Evolutionary conservation across 2,113 vertebrate genomes (phyloP).

Genomic region (Morone saxatilis): DNA sequence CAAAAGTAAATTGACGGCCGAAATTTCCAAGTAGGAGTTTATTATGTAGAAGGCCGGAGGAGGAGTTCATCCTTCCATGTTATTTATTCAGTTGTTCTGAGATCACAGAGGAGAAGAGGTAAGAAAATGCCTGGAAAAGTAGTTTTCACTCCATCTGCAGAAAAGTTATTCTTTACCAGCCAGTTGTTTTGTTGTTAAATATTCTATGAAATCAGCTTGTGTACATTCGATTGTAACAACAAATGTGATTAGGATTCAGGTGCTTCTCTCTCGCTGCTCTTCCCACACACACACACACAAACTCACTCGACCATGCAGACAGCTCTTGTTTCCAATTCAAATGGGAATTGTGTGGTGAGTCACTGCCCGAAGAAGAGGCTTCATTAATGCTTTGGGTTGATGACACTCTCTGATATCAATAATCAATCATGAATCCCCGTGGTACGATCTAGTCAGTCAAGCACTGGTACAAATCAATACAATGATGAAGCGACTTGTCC

Average conservation of each 20-base stretch:
- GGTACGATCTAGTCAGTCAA: constrained; percentile 55
- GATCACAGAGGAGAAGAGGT: constrained; percentile 39
- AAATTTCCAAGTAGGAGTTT: constrained; percentile 12
- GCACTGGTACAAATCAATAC: constrained; percentile 63
- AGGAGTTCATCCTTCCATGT: constrained; percentile 38
- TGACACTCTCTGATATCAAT: constrained; percentile 65
- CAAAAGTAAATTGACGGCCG: constrained; percentile 14
- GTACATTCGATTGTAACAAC: constrained; percentile 52
- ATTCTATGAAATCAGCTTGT: constrained; percentile 61
- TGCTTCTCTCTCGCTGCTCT: constrained; percentile 30
- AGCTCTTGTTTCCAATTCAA: constrained; percentile 43
- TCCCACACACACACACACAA: constrained; percentile 27
- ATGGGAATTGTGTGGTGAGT: constrained; percentile 20
- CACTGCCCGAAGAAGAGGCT: constrained; percentile 17
- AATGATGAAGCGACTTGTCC: constrained; percentile 63
- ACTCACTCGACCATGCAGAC: constrained; percentile 27
- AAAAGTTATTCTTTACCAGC: constrained; percentile 46
- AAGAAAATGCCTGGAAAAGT: constrained; percentile 28
- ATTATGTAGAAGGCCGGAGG: constrained; percentile 21
- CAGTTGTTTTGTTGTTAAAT: constrained; percentile 54
- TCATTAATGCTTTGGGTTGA: constrained; percentile 51
- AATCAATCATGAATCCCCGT: constrained; percentile 64
- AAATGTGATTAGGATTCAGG: constrained; percentile 66
- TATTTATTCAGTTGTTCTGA: constrained; percentile 35
- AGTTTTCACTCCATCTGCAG: constrained; percentile 33